These are phyloP conservation scores for Silurus asotus DNA, from an alignment of 2,113 vertebrate genomes.

Conservation along the genomic window DNA sequence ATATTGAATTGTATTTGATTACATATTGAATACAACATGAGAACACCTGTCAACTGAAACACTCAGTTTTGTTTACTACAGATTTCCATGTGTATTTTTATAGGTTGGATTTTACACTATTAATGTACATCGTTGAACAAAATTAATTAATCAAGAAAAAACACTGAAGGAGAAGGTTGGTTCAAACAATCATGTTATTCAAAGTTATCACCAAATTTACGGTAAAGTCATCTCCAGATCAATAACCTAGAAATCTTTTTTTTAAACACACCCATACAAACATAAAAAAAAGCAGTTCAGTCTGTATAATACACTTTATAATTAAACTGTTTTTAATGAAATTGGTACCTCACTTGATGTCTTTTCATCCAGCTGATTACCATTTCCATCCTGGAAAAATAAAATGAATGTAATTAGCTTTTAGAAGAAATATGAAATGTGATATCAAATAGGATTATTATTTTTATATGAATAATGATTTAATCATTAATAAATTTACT, in stretches of 20 bases:
- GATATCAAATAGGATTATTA: conserved; percentile 7
- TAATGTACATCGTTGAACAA: no score
- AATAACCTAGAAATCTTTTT: neutral
- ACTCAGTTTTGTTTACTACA: no score
- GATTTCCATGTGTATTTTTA: no score
- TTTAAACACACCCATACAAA: neutral
- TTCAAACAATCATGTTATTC: neutral
- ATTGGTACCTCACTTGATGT: conserved; percentile 66
- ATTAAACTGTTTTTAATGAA: neutral
- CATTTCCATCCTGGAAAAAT: conserved; percentile 74
- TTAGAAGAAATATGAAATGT: no score
- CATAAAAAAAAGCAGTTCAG: no score
- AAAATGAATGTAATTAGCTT: neutral
- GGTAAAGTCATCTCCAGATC: neutral
- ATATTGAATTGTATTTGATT: no score
- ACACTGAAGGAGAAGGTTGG: neutral
- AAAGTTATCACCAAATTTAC: neutral
- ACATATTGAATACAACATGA: no score
- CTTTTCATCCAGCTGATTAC: conserved; percentile 73
- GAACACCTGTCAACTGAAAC: no score
- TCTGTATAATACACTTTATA: no score
- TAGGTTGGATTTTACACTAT: no score
- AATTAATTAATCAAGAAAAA: no score
- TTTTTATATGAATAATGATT: neutral
- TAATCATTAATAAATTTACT: conserved; percentile 8